phyloP scores from a whole-genome alignment of 1,140 invertebrate species.

The Aleiodes sp. region DNA sequence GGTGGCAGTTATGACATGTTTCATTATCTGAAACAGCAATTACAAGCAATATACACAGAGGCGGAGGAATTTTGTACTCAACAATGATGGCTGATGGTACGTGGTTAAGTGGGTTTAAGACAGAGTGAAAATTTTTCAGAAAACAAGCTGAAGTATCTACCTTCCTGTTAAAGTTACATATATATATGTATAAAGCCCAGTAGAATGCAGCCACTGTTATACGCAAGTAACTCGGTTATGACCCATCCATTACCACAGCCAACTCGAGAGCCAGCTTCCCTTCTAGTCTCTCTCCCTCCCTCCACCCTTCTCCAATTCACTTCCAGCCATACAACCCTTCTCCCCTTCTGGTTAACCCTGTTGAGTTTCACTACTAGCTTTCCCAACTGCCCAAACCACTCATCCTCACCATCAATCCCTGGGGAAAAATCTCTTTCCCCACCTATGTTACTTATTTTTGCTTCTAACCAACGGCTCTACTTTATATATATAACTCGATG shows the following conservation, averaged over 20 bases:
- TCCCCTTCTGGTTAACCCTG: neutral
- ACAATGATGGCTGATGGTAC: neutral
- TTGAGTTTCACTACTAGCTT: neutral
- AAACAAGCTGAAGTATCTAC: slow-evolving; percentile 10
- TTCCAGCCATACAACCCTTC: slow-evolving; percentile 6
- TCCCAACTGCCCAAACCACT: neutral
- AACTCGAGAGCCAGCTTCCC: slow-evolving; percentile 22
- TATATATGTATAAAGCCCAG: too few relatives aligned
- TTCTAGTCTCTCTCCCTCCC: slow-evolving; percentile 15
- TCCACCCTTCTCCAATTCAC: neutral
- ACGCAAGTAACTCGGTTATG: slow-evolving; percentile 41
- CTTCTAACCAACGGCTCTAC: too few relatives aligned
- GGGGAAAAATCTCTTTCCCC: slow-evolving; percentile 1
- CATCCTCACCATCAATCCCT: neutral
- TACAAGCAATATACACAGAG: neutral
- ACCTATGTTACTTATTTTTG: too few relatives aligned
- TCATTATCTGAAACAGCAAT: neutral
- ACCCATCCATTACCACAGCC: slow-evolving; percentile 40
- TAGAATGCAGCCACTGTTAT: slow-evolving; percentile 16
- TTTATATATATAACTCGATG: neutral
- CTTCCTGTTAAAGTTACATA: neutral
- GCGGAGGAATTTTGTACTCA: neutral
- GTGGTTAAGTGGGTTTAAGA: neutral
- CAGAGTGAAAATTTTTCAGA: slow-evolving; percentile 16
- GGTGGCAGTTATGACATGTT: too few relatives aligned